These are phyloP conservation scores for Hylaea fasciaria DNA, from an alignment of 2,888 invertebrate genomes.

Conservation along the genomic window DNA sequence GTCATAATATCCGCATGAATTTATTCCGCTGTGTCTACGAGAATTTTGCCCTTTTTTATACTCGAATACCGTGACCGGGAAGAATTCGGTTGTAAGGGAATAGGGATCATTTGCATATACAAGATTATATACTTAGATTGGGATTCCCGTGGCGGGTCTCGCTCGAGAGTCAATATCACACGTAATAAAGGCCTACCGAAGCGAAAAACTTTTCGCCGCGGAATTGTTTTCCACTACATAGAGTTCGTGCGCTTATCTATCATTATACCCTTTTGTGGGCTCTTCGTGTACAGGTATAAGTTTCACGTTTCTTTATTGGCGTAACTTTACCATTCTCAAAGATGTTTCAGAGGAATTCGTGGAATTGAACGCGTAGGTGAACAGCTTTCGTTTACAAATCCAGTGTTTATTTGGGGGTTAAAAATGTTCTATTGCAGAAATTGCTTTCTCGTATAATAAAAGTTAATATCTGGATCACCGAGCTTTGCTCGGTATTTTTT, in stretches of 20 bases:
- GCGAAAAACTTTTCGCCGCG: constrained; percentile 65
- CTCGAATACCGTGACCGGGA: constrained; percentile 71
- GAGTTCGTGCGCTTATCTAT: constrained; percentile 54
- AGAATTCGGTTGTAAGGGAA: constrained; percentile 71
- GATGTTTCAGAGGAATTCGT: constrained; percentile 18
- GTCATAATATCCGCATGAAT: constrained; percentile 63
- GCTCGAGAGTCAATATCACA: constrained; percentile 73
- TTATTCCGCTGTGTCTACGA: constrained; percentile 68
- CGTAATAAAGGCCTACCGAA: constrained; percentile 71
- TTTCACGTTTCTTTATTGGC: constrained; percentile 44
- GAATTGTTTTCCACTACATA: constrained; percentile 71
- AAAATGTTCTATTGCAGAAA: no score
- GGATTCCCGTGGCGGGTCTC: constrained; percentile 54
- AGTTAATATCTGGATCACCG: no score
- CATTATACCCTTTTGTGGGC: constrained; percentile 53
- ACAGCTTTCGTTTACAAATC: neutral
- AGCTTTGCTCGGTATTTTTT: no score
- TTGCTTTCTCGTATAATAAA: no score
- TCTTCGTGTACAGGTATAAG: constrained; percentile 42
- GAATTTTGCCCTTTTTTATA: constrained; percentile 69
- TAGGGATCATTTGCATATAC: constrained; percentile 76
- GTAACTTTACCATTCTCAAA: constrained; percentile 40
- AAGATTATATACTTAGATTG: constrained; percentile 75
- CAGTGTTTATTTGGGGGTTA: neutral
- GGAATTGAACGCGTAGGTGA: constrained; percentile 14